Evolutionary conservation across 2,797 vertebrate species (phyloP).

Genomic region (Tenualosa ilisha): DNA sequence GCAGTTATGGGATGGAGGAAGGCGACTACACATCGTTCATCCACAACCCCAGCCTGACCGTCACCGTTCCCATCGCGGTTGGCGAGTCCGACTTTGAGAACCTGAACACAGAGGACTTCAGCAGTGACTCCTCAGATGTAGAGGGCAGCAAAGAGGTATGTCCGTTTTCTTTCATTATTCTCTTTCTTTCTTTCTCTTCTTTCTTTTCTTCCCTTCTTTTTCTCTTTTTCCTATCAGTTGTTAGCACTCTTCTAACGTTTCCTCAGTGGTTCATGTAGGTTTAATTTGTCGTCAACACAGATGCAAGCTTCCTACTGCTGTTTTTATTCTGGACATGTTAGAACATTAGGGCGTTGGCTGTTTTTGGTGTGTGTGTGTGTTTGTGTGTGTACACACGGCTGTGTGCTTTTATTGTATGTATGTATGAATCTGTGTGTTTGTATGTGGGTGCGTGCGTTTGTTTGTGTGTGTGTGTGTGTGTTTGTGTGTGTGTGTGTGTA

Average conservation of each 20-base stretch:
- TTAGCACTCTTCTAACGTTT: not conserved
- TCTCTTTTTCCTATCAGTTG: not conserved
- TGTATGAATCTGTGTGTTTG: not conserved
- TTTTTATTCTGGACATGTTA: conserved; percentile 2
- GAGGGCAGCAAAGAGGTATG: conserved; percentile 97
- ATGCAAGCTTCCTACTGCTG: conserved; percentile 15
- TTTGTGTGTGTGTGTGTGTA: not conserved
- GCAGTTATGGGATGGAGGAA: conserved; percentile 83
- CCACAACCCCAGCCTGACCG: conserved; percentile 91
- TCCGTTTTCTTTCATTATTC: conserved; percentile 25
- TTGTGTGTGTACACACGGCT: not conserved
- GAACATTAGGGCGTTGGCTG: not conserved
- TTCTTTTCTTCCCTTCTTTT: not conserved
- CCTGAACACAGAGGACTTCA: conserved; percentile 95
- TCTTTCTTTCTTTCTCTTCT: not conserved
- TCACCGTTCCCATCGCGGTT: conserved; percentile 93
- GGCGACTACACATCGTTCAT: conserved; percentile 94
- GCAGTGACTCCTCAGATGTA: conserved; percentile 91
- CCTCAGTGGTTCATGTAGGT: not conserved
- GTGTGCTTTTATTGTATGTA: not conserved
- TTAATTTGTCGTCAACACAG: conserved; percentile 6
- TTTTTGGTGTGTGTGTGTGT: not conserved
- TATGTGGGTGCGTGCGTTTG: not conserved
- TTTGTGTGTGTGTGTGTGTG: not conserved
- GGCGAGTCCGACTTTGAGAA: conserved; percentile 98